These are phyloP conservation scores for Tauraco erythrolophus DNA, from an alignment of 2,113 vertebrate genomes.

Conservation along the genomic window DNA sequence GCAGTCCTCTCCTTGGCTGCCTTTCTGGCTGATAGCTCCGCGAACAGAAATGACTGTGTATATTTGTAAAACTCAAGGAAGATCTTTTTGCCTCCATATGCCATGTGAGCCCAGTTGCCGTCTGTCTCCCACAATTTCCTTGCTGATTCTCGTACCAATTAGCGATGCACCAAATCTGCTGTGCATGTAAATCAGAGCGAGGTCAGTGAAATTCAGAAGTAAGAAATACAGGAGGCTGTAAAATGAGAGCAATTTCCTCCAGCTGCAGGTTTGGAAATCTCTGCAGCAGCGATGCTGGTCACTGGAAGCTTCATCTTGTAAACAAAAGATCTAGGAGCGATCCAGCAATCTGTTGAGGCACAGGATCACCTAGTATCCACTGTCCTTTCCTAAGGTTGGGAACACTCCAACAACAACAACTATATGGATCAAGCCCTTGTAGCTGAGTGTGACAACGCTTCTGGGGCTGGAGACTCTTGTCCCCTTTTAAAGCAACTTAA, in stretches of 20 bases:
- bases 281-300: background rate
- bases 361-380: background rate
- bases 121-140: background rate
- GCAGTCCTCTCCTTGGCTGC: background rate
- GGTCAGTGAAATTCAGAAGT: background rate
- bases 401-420: background rate
- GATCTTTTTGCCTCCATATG: background rate
- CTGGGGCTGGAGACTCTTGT: background rate
- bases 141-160: background rate
- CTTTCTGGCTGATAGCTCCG: background rate
- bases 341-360: background rate
- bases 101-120: rapidly evolving
- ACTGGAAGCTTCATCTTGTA: background rate
- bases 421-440: background rate
- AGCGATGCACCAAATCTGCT: background rate
- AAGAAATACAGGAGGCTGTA: background rate
- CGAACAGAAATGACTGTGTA: background rate
- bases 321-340: background rate
- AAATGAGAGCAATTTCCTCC: background rate
- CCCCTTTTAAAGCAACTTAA: background rate
- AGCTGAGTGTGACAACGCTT: background rate
- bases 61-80: background rate
- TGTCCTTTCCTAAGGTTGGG: background rate
- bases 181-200: background rate
- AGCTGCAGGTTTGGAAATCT: background rate